These are phyloP conservation scores for Campylorhamphus procurvoides DNA, from an alignment of 2,113 vertebrate genomes.

Conservation along the genomic window DNA sequence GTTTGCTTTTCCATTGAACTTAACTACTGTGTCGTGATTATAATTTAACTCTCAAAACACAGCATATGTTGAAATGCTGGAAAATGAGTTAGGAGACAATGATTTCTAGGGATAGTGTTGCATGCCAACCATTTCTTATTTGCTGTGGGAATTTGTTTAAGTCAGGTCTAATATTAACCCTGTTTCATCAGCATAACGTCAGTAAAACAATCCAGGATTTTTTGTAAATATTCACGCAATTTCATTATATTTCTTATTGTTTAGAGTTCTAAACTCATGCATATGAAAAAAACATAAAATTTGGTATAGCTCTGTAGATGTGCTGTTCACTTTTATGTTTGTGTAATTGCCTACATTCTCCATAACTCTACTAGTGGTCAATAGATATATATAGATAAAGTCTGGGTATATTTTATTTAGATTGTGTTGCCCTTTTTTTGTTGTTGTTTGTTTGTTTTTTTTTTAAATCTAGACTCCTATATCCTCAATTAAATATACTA, in stretches of 20 bases:
- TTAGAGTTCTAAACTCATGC: background rate
- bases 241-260: background rate
- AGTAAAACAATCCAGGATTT: background rate
- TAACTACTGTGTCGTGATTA: background rate
- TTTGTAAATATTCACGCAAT: background rate
- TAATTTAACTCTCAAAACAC: constrained; percentile 22
- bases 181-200: background rate
- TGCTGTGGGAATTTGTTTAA: background rate
- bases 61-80: background rate
- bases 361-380: background rate
- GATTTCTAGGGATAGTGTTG: background rate
- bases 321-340: background rate
- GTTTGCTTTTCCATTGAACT: background rate
- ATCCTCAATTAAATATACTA: background rate
- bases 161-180: background rate
- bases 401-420: background rate
- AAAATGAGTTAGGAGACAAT: background rate
- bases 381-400: background rate
- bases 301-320: background rate
- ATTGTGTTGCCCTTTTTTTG: background rate
- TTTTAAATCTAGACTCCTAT: background rate
- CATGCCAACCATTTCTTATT: background rate
- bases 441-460: no score
- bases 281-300: background rate
- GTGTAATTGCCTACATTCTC: background rate